phyloP scores from a whole-genome alignment of 1,140 invertebrate species.

The Augochlora pura region DNA sequence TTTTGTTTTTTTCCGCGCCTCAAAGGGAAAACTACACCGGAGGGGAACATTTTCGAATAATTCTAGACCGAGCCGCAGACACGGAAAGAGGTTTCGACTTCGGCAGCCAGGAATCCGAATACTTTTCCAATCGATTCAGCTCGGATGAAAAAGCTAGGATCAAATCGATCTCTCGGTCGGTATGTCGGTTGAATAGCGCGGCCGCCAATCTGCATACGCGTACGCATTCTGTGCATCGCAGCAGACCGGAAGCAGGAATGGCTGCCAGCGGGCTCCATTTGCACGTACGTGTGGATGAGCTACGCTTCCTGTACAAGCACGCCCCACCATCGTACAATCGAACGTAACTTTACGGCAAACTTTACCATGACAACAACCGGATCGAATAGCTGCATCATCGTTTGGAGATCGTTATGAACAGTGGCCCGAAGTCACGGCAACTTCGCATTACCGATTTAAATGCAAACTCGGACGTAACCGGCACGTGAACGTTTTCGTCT shows the following conservation, averaged over 20 bases:
- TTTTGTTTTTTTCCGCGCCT: no score
- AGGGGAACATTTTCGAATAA: conserved; percentile 16
- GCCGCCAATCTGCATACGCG: conserved; percentile 69
- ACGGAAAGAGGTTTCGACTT: conserved; percentile 31
- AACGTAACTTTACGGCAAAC: conserved; percentile 40
- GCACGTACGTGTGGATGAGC: conserved; percentile 49
- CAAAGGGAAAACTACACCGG: conserved; percentile 8
- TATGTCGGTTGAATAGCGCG: conserved; percentile 60
- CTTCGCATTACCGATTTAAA: neutral
- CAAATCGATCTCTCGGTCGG: conserved; percentile 65
- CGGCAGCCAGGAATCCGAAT: conserved; percentile 26
- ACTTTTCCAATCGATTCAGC: conserved; percentile 48
- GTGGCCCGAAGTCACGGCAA: neutral
- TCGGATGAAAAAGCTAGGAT: conserved; percentile 60
- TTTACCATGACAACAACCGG: conserved; percentile 14
- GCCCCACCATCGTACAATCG: conserved; percentile 22
- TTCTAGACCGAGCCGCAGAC: conserved; percentile 8
- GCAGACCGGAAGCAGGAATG: conserved; percentile 70
- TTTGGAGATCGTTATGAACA: conserved; percentile 28
- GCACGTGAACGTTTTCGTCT: no score
- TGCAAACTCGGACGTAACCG: no score
- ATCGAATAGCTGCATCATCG: conserved; percentile 25
- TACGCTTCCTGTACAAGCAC: conserved; percentile 52
- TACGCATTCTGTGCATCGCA: conserved; percentile 73
- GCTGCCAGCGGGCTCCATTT: conserved; percentile 54